Evolutionary conservation across 2,888 invertebrate species (phyloP).

Genomic region (Scaptomyza tumidula): DNA sequence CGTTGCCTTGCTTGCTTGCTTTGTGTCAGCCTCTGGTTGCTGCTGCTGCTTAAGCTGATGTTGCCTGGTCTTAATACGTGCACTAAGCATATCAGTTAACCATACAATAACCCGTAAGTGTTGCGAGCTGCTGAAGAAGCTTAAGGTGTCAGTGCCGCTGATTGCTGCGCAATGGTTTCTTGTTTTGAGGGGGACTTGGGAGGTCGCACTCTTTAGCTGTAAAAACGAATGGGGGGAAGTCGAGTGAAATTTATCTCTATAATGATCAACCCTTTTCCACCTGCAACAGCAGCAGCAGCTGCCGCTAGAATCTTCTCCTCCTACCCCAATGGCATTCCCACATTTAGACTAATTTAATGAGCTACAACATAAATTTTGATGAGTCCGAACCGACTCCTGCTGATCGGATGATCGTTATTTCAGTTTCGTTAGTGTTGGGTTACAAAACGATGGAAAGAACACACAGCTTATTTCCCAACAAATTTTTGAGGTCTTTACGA

Average conservation of each 20-base stretch:
- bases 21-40: slow-evolving; percentile 10
- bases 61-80: slow-evolving; percentile 74
- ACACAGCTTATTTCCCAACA: slow-evolving; percentile 41
- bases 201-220: slow-evolving; percentile 44
- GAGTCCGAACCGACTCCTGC: slow-evolving; percentile 60
- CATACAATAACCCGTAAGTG: slow-evolving; percentile 77
- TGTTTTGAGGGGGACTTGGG: slow-evolving; percentile 1
- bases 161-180: slow-evolving; percentile 55
- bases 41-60: slow-evolving; percentile 7
- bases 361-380: slow-evolving; percentile 76
- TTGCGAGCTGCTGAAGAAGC: slow-evolving; percentile 82
- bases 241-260: slow-evolving; percentile 29
- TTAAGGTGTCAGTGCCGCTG: slow-evolving; percentile 80
- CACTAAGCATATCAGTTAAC: slow-evolving; percentile 79
- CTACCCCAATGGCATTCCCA: slow-evolving; percentile 39
- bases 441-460: slow-evolving; percentile 13
- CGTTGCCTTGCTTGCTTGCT: slow-evolving; percentile 14
- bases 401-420: slow-evolving; percentile 52
- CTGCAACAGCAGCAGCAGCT: slow-evolving; percentile 33
- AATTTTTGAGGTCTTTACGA: slow-evolving; percentile 76
- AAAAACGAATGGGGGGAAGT: neutral
- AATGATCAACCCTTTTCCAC: slow-evolving; percentile 57
- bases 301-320: slow-evolving; percentile 14
- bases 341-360: slow-evolving; percentile 80
- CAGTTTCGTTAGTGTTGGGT: slow-evolving; percentile 26